Base-by-base conservation (phyloP, 2,113 vertebrate species). In the Hippocampus abdominalis region DNA sequence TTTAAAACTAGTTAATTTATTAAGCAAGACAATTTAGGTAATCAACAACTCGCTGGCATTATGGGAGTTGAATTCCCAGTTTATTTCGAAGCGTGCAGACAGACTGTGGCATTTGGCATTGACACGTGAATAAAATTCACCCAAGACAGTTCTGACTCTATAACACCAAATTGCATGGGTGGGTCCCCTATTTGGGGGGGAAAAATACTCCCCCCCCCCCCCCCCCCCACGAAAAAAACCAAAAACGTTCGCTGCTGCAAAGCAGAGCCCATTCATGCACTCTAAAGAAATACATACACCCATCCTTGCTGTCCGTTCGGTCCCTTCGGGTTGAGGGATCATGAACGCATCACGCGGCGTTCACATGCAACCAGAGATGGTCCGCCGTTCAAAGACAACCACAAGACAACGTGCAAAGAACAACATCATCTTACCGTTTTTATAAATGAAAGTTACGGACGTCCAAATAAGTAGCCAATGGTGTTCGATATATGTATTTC, bases 391-490 rank as follows among this genome's bases (percentile, higher is more conserved):
- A 12, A 32, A 18, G 16, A 32, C 57, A 16, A 6, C 27, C 57
- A 60, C 27, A 60, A 60, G 84, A 70, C 51, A 68, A 40, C 36
- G 49, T 56, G 66, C 57, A 60, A 60, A 53, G 2, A 40, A 40
- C 16, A 51, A 51, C 6, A 39, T 13, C 27, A 68, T 78, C 91
- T 92, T 92, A 92, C 91, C 91, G 91, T 91, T 84, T 89, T 84
- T 91, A 90, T 70, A 87, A 89, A 89, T 87, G 88, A 90, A 91
- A 91, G 89, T 86, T 88, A 85, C 90, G 82, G 86, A 89, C 88
- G 20, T 56, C 49, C 36, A 53, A 67, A 32, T 32, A 53, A 54
- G 27, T 39, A 27, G 64, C 66, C 29, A 68, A 68, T 32, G 29
- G 13, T 29, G 29, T 32, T 57, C 23, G 1, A 39, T 32, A 18